Percentiles rank a stretch among this genome's conserved stretches.
Evolutionary conservation across 2,113 vertebrate genomes (phyloP).

Genomic region (Burhinus bistriatus): DNA sequence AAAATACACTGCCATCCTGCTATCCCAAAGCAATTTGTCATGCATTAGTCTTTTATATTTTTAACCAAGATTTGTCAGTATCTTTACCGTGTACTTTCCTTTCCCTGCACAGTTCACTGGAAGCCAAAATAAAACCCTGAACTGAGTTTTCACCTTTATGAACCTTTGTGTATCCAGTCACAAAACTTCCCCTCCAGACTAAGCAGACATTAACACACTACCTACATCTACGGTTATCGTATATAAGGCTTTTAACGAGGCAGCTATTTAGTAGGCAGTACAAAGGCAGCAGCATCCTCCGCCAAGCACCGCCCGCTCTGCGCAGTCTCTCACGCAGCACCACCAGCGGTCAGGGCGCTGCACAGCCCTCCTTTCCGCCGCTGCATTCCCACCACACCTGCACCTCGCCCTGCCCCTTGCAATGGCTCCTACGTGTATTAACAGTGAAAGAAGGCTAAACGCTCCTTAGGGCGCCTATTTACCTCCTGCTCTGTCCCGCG

Average conservation of each 20-base stretch:
- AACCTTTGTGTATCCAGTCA: not conserved
- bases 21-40: not conserved
- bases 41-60: not conserved
- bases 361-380: not conserved
- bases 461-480: not conserved
- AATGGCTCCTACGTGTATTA: fast-evolving
- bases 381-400: not conserved
- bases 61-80: not conserved
- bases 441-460: not conserved
- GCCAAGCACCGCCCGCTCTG: not conserved
- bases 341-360: no score
- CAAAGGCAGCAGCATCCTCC: not conserved
- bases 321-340: no score
- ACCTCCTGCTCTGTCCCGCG: fast-evolving
- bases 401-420: not conserved
- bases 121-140: not conserved
- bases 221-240: not conserved
- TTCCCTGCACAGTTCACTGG: not conserved
- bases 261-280: not conserved
- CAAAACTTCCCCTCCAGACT: not conserved
- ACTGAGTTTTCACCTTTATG: not conserved
- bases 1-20: not conserved
- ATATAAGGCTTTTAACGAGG: not conserved
- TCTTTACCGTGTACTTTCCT: not conserved
- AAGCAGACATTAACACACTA: not conserved